A percentile compares a stretch with the other conserved stretches of the same genome.
Conservation (phyloP, 2,888 invertebrate genomes). For the Dryomyza anilis region DNA sequence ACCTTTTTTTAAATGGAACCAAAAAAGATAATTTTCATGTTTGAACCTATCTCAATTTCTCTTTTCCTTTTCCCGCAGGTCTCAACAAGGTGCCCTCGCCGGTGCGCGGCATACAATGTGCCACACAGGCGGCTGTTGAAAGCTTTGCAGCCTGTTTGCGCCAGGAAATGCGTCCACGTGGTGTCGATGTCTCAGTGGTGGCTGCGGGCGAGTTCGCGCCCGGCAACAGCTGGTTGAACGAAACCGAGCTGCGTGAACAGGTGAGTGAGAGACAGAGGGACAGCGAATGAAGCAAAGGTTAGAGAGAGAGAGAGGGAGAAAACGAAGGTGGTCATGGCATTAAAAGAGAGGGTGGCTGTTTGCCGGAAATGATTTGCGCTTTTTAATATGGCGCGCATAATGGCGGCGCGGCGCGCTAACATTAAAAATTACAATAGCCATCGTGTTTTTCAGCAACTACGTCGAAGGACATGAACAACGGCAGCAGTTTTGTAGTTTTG, state of each 20-base stretch:
- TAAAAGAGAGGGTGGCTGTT: too few relatives aligned
- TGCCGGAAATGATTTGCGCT: slow-evolving; percentile 15
- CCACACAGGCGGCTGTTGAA: slow-evolving; percentile 78
- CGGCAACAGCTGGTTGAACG: slow-evolving; percentile 78
- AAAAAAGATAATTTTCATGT: too few relatives aligned
- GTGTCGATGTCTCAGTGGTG: slow-evolving; percentile 82
- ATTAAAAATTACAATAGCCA: too few relatives aligned
- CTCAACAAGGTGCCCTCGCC: slow-evolving; percentile 80
- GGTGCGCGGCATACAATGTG: slow-evolving; percentile 81
- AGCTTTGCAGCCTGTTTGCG: slow-evolving; percentile 80
- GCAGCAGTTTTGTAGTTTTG: background rate
- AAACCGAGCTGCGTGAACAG: slow-evolving; percentile 70
- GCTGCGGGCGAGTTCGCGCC: slow-evolving; percentile 85
- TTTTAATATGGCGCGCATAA: slow-evolving; percentile 11
- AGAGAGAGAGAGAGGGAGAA: background rate
- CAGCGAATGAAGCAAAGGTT: background rate
- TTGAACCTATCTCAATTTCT: background rate
- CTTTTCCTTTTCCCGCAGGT: slow-evolving; percentile 39
- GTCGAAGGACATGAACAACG: too few relatives aligned
- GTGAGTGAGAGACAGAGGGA: slow-evolving; percentile 41
- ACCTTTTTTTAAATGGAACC: too few relatives aligned
- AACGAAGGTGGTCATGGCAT: background rate
- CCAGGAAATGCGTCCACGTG: slow-evolving; percentile 77
- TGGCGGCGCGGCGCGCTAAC: background rate
- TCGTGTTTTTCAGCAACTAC: too few relatives aligned